These are phyloP conservation scores for Cyaniris semiargus DNA, from an alignment of 2,888 invertebrate species.

Conservation along the genomic window DNA sequence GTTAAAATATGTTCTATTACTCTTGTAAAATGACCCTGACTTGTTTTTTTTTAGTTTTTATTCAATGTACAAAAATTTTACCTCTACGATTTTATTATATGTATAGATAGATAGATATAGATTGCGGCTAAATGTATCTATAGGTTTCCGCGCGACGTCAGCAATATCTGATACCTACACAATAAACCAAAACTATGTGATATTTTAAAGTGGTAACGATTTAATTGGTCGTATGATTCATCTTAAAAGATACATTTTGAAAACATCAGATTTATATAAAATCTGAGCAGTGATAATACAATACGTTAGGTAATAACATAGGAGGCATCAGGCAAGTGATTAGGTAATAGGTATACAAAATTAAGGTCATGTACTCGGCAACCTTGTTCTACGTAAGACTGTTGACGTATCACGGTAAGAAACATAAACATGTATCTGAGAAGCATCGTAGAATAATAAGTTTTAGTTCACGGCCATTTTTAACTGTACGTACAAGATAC, in stretches of 20 bases:
- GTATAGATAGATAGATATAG: too few species aligned
- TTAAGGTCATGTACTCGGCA: not conserved
- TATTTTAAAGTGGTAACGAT: too few species aligned
- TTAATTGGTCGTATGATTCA: not conserved
- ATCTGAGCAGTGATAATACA: not conserved
- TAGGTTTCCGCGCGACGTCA: too few species aligned
- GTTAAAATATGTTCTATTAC: too few species aligned
- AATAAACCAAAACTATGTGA: too few species aligned
- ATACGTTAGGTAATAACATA: not conserved
- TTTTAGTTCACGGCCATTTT: not conserved
- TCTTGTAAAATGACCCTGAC: too few species aligned
- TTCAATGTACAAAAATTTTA: too few species aligned
- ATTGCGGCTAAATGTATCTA: too few species aligned
- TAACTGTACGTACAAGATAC: not conserved
- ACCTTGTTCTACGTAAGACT: not conserved
- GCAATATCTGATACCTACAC: too few species aligned
- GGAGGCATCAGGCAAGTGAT: not conserved
- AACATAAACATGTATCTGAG: not conserved
- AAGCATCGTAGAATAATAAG: not conserved
- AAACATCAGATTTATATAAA: not conserved
- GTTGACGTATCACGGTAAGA: slow-evolving; percentile 6
- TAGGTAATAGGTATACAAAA: too few species aligned
- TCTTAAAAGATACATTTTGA: not conserved
- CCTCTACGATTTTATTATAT: too few species aligned
- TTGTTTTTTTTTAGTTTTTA: too few species aligned